Evolutionary conservation across 2,113 vertebrate species (phyloP).

Genomic region (Chitala chitala): DNA sequence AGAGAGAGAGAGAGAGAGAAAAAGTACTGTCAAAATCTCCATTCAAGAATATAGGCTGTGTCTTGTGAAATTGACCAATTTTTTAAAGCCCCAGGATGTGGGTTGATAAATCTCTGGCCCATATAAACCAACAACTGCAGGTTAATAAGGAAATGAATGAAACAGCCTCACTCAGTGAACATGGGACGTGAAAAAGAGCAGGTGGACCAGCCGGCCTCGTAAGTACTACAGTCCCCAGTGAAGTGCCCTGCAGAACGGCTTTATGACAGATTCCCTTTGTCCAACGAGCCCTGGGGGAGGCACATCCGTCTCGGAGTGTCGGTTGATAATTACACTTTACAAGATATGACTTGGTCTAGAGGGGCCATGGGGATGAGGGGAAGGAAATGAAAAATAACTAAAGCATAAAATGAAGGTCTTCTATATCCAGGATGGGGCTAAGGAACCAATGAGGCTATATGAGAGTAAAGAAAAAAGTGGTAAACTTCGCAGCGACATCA

Average conservation of each 20-base stretch:
- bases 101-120: neutral
- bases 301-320: constrained; percentile 47
- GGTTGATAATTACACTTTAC: constrained; percentile 58
- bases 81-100: neutral
- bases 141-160: neutral
- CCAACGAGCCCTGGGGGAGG: constrained; percentile 40
- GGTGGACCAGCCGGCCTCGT: constrained; percentile 41
- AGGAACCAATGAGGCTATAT: neutral
- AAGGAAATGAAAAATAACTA: constrained; percentile 24
- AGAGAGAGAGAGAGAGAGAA: too few relatives aligned
- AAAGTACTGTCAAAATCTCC: too few relatives aligned
- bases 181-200: constrained; percentile 32
- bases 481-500: constrained; percentile 52
- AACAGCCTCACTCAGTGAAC: constrained; percentile 3
- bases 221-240: constrained; percentile 48
- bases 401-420: constrained; percentile 33
- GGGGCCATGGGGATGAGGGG: too few relatives aligned
- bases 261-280: constrained; percentile 53
- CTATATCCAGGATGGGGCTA: constrained; percentile 36
- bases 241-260: constrained; percentile 26
- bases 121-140: neutral
- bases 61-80: neutral
- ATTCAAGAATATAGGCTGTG: neutral
- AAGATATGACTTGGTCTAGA: constrained; percentile 27
- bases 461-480: constrained; percentile 16